Conservation (phyloP, 2,113 vertebrate genomes). For the Sebastes schlegelii region DNA sequence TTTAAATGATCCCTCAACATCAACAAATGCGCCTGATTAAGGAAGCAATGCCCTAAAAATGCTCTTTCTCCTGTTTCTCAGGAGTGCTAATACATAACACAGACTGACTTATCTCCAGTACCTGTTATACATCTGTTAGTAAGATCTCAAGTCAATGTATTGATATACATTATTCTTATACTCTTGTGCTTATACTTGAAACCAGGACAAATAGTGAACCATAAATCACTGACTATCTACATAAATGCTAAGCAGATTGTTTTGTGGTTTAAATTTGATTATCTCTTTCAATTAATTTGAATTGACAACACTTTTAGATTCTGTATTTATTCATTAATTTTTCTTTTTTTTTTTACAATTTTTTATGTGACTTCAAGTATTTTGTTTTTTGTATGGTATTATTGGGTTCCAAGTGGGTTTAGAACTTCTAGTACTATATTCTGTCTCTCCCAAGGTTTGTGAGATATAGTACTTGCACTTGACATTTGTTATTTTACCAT, state of each 20-base stretch:
- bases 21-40: conserved; percentile 15
- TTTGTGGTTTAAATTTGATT: too few species aligned
- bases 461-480: background rate
- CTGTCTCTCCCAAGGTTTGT: background rate
- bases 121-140: background rate
- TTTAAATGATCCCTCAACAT: conserved; percentile 16
- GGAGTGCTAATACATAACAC: background rate
- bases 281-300: too few species aligned
- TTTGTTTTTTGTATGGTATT: background rate
- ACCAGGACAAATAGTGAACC: too few species aligned
- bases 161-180: too few species aligned
- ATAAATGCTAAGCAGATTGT: too few species aligned
- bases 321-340: too few species aligned
- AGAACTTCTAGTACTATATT: background rate
- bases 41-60: background rate
- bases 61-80: conserved; percentile 22
- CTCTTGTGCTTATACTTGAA: background rate
- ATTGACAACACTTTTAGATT: too few species aligned
- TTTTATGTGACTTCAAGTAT: background rate
- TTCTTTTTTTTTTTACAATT: too few species aligned
- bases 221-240: too few species aligned
- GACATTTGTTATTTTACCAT: background rate
- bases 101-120: background rate
- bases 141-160: background rate
- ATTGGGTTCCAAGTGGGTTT: background rate